Evolutionary conservation across 2,797 vertebrate genomes (phyloP), one percentile per base, ranked within the genome.

Genomic region (Picus viridis): DNA sequence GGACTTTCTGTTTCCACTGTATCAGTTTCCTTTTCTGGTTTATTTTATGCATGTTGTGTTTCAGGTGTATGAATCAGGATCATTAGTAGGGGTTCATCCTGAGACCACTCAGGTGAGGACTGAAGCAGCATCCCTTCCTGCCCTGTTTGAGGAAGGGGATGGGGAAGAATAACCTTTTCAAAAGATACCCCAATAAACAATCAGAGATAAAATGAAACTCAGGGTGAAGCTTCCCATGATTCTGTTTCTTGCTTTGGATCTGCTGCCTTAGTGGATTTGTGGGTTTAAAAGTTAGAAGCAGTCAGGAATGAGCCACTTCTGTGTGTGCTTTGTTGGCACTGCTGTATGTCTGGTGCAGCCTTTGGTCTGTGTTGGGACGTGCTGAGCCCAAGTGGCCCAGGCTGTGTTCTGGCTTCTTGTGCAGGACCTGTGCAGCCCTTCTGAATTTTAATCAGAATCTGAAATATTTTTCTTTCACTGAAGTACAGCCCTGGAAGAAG

Each of bases 11-110:
- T 15, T 78, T 59, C 49, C 16, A 27, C 27, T 27, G 16, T 72
- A 13, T 70, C 2, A 0, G 10, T 89, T 83, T 63, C 75, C 61
- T 54, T 30, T 83, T 69, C 16, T 72, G 56, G 41, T 76, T 67
- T 63, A 56, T 91, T 43, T 81, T 76, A 79, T 34, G 24, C 73
- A 30, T 76, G 57, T 77, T 83, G 45, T 86, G 30, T 89, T 96
- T 83, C 83, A 91, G 86, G 89, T 86, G 30, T 36, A 18, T 76
- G 73, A 77, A 26, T 41, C 19, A 3, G 75, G 57, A 71, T 71
- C 91, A 30, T 49, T 89, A 45, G 59, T 2, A 43, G 80, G 47
- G 69, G 41, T 53, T 86, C 74, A 51, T 85, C 70, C 73, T 75
- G 76, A 49, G 68, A 57, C 75, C 78, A 45, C 22, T 80, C 47